phyloP scores from a whole-genome alignment of 2,113 vertebrate genomes.

The Dipodomys merriami region DNA sequence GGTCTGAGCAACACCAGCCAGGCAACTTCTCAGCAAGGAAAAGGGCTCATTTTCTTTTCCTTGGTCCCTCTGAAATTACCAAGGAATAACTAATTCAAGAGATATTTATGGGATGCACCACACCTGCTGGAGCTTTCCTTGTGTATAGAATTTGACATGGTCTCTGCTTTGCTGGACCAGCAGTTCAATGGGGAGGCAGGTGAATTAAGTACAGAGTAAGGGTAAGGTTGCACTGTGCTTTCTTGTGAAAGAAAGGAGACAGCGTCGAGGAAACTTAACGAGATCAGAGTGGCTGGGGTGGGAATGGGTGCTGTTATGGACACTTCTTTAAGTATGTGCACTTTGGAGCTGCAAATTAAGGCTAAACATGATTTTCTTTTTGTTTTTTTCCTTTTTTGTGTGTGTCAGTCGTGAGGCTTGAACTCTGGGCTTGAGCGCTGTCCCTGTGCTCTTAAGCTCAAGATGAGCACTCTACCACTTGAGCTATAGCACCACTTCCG shows the following conservation, averaged over 20 bases:
- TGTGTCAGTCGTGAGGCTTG: too few species aligned
- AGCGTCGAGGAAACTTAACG: neutral
- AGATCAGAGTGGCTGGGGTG: too few species aligned
- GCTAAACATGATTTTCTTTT: too few species aligned
- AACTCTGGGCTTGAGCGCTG: too few species aligned
- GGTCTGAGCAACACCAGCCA: neutral
- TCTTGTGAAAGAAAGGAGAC: neutral
- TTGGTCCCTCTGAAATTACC: neutral
- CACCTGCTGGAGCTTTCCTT: neutral
- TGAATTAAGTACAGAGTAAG: neutral
- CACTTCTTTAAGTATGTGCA: neutral
- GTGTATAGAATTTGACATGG: neutral
- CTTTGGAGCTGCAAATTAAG: slow-evolving; percentile 10
- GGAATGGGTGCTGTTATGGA: neutral
- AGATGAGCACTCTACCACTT: too few species aligned
- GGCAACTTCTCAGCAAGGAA: neutral
- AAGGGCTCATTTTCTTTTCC: neutral
- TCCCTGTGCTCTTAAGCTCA: too few species aligned
- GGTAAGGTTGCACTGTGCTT: neutral
- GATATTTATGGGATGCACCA: neutral
- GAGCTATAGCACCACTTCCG: too few species aligned
- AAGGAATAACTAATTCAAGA: neutral
- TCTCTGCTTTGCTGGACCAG: neutral
- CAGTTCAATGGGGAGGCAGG: neutral
- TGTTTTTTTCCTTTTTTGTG: neutral